Conservation (phyloP, 2,888 invertebrate genomes). For the Melitaea athalia region DNA sequence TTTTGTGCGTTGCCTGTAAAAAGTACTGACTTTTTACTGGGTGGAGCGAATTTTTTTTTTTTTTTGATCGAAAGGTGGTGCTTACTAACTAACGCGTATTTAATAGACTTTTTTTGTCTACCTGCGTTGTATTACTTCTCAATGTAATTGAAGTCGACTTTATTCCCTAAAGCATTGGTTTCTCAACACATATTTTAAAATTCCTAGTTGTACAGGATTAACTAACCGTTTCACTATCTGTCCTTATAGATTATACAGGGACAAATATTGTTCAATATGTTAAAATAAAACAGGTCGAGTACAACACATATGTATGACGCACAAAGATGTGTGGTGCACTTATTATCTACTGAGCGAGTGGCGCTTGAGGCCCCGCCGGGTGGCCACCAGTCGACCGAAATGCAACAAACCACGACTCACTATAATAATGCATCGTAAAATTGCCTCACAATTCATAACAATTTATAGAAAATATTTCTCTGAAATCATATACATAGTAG, state of each 20-base stretch:
- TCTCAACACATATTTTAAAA: too few species aligned
- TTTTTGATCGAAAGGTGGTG: too few species aligned
- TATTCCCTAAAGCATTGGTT: not conserved
- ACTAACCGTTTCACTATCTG: not conserved
- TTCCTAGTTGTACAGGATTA: not conserved
- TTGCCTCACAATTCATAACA: constrained; percentile 3
- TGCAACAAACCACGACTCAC: constrained; percentile 48
- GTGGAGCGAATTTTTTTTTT: too few species aligned
- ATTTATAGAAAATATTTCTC: constrained; percentile 10
- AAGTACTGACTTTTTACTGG: too few species aligned
- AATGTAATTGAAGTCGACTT: too few species aligned
- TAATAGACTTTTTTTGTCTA: too few species aligned
- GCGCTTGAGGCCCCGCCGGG: constrained; percentile 64
- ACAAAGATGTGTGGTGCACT: constrained; percentile 68
- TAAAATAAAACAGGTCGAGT: constrained; percentile 51
- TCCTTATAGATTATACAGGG: constrained; percentile 12
- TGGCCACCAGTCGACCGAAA: constrained; percentile 65
- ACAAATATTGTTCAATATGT: constrained; percentile 51
- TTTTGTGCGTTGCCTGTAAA: too few species aligned
- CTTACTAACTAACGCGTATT: too few species aligned
- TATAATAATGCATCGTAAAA: not conserved
- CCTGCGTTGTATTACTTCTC: too few species aligned
- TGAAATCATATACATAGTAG: not conserved
- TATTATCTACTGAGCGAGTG: constrained; percentile 69
- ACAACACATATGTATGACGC: constrained; percentile 50